Percentiles rank a stretch among this genome's conserved stretches.
Evolutionary conservation across 2,888 invertebrate species (phyloP).

Genomic region (Leucania comma): DNA sequence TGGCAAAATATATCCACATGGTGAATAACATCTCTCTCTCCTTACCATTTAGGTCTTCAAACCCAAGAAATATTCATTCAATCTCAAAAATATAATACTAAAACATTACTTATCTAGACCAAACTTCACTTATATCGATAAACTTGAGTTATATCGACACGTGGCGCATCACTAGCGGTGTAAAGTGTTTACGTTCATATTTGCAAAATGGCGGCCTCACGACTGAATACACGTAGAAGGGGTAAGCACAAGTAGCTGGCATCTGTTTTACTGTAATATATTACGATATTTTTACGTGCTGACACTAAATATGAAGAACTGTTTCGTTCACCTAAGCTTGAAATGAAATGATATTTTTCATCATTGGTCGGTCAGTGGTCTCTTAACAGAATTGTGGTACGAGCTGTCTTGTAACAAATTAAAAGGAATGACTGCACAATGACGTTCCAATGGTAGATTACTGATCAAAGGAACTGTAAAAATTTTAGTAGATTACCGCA

Average conservation of each 20-base stretch:
- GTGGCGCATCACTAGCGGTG: constrained; percentile 59
- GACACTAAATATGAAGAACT: background rate
- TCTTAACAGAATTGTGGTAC: too few relatives aligned
- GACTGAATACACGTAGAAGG: constrained; percentile 32
- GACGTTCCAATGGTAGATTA: too few relatives aligned
- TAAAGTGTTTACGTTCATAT: constrained; percentile 71
- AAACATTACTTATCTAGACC: constrained; percentile 5
- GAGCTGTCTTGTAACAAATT: too few relatives aligned
- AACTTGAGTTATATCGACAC: constrained; percentile 25
- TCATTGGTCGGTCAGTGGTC: too few relatives aligned
- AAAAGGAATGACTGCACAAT: too few relatives aligned
- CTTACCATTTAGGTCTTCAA: background rate
- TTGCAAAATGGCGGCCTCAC: constrained; percentile 71
- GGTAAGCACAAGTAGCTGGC: constrained; percentile 26
- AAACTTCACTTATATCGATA: constrained; percentile 34
- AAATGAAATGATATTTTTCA: too few relatives aligned
- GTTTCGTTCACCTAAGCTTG: background rate
- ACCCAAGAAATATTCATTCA: background rate
- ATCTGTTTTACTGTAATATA: constrained; percentile 39
- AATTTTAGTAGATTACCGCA: too few relatives aligned
- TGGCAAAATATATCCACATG: too few relatives aligned
- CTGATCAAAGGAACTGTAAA: too few relatives aligned
- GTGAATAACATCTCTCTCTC: too few relatives aligned
- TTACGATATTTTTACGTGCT: constrained; percentile 28
- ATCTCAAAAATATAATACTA: constrained; percentile 7